These are phyloP conservation scores for Tolmerus cingulatus DNA, from an alignment of 2,888 invertebrate species.

Conservation along the genomic window DNA sequence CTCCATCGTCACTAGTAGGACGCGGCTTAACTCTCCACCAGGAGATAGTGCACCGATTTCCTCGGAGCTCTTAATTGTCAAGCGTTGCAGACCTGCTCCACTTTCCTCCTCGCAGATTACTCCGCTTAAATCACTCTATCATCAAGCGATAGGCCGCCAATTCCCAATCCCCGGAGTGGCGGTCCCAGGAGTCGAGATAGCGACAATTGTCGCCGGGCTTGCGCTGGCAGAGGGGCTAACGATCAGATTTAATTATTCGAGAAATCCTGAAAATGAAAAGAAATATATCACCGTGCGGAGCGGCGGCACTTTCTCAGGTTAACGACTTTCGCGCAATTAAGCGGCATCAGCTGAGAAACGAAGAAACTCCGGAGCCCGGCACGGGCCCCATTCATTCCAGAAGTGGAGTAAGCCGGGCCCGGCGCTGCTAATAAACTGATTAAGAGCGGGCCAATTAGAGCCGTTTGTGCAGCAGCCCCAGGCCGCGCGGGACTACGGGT, in stretches of 20 bases:
- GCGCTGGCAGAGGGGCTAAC: background rate
- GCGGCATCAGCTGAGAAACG: background rate
- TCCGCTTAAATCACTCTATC: background rate
- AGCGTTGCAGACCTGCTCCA: background rate
- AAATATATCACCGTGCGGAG: background rate
- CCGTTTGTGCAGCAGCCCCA: background rate
- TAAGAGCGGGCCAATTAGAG: constrained; percentile 28
- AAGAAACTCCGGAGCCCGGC: background rate
- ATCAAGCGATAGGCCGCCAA: background rate
- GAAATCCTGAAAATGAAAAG: background rate
- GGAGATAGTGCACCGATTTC: background rate
- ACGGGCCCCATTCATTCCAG: constrained; percentile 1
- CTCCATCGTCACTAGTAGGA: background rate
- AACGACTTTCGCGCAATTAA: constrained; percentile 32
- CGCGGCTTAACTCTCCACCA: background rate
- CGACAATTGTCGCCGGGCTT: background rate
- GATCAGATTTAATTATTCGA: background rate
- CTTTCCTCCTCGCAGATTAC: background rate
- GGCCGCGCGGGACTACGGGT: background rate
- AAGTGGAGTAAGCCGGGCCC: constrained; percentile 21
- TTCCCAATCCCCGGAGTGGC: background rate
- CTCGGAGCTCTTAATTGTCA: background rate
- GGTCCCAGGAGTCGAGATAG: background rate
- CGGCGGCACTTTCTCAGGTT: background rate
- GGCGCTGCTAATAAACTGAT: constrained; percentile 24